phyloP scores from a whole-genome alignment of 2,797 vertebrate species.

The Smutsia temminckii region DNA sequence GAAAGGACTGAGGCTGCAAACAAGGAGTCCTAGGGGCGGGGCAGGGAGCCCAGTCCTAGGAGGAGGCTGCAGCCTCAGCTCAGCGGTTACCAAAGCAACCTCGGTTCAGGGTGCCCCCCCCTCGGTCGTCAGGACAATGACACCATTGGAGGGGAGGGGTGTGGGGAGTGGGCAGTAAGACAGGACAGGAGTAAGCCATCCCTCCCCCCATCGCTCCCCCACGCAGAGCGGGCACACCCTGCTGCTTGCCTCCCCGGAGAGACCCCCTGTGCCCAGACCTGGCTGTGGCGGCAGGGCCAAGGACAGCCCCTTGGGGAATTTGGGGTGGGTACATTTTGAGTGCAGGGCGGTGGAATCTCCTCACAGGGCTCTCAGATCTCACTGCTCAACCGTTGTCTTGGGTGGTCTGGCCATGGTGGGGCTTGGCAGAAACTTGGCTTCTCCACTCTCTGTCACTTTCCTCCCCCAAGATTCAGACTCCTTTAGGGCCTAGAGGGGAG shows the following conservation, averaged over 20 bases:
- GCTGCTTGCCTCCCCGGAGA: neutral
- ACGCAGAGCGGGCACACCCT: neutral
- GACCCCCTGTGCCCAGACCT: neutral
- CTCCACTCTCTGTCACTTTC: neutral
- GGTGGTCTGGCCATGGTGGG: neutral
- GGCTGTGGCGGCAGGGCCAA: neutral
- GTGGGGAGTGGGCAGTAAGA: conserved; percentile 2
- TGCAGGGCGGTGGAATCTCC: neutral
- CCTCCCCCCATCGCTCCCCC: neutral
- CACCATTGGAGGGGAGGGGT: conserved; percentile 32
- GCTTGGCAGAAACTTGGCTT: neutral
- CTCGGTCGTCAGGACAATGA: conserved; percentile 36
- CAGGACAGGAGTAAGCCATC: neutral
- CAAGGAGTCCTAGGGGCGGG: neutral
- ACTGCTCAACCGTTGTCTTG: neutral
- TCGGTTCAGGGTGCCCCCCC: neutral
- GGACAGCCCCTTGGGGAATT: neutral
- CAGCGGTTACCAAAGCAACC: conserved; percentile 58
- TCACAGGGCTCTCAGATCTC: neutral
- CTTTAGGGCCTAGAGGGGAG: neutral
- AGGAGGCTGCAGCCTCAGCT: conserved; percentile 45
- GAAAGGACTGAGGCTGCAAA: neutral
- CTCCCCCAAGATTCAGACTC: neutral
- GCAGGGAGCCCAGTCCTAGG: neutral
- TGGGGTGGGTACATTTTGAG: neutral